Percentiles rank a stretch among this genome's conserved stretches.
These are phyloP conservation scores for Drosophila arizonae DNA, from an alignment of 1,140 invertebrate genomes.

Conservation along the genomic window DNA sequence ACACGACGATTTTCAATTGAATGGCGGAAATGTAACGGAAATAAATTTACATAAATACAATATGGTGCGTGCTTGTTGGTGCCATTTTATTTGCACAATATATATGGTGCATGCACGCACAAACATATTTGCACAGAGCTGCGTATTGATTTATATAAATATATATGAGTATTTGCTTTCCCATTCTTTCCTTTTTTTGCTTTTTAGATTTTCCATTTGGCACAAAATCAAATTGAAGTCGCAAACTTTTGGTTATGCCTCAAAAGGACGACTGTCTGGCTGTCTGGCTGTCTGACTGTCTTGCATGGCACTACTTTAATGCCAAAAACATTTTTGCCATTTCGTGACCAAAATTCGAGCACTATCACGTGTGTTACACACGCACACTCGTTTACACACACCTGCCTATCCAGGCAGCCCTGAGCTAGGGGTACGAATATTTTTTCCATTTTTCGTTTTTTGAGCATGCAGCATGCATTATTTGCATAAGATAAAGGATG, in stretches of 20 bases:
- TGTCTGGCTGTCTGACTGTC: constrained; percentile 10
- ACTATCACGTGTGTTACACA: constrained; percentile 64
- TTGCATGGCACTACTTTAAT: constrained; percentile 50
- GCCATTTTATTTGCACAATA: constrained; percentile 78
- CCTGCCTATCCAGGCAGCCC: constrained; percentile 47
- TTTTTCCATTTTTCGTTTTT: constrained; percentile 12
- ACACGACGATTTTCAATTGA: constrained; percentile 81
- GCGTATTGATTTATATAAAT: constrained; percentile 73
- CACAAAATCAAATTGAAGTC: constrained; percentile 63
- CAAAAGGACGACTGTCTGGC: not conserved
- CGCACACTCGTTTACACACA: constrained; percentile 44
- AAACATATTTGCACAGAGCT: constrained; percentile 69
- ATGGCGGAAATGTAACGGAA: constrained; percentile 80
- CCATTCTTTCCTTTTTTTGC: constrained; percentile 9
- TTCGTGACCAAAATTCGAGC: constrained; percentile 72
- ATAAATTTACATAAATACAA: constrained; percentile 82
- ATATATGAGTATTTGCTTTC: constrained; percentile 28
- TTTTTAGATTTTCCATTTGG: constrained; percentile 29
- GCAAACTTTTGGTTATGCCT: constrained; percentile 21
- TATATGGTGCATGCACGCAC: constrained; percentile 41
- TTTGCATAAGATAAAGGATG: constrained; percentile 77
- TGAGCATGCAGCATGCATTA: constrained; percentile 67
- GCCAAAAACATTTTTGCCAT: constrained; percentile 60
- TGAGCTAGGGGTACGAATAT: constrained; percentile 40
- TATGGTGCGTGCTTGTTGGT: constrained; percentile 77